Percentiles rank a stretch among this genome's conserved stretches.
Evolutionary conservation across 2,113 vertebrate genomes (phyloP).

Genomic region (Spea multiplicata): DNA sequence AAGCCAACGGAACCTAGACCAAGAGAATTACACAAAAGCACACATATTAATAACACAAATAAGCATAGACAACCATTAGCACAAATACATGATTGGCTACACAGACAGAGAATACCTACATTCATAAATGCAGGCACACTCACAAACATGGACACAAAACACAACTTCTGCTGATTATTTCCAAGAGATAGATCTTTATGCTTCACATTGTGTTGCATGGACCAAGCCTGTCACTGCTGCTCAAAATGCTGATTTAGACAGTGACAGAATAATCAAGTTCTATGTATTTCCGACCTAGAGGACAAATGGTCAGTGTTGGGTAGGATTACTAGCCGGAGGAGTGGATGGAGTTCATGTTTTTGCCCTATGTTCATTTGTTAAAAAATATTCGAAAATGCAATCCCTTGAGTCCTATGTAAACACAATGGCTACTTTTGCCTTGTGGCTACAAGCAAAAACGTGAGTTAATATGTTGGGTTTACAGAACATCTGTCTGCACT

Average conservation of each 20-base stretch:
- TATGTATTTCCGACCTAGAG: not conserved
- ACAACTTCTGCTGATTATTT: not conserved
- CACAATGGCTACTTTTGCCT: slow-evolving; percentile 1
- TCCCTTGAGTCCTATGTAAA: not conserved
- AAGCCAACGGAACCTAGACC: slow-evolving; percentile 23
- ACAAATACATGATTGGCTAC: not conserved
- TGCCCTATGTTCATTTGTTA: slow-evolving; percentile 8
- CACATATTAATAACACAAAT: slow-evolving; percentile 13
- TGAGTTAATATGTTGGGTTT: slow-evolving; percentile 7
- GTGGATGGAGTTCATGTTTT: not conserved
- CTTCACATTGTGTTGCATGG: slow-evolving; percentile 17
- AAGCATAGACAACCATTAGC: not conserved
- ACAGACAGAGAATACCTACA: slow-evolving; percentile 9
- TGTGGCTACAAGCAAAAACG: not conserved
- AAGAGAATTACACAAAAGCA: slow-evolving; percentile 36
- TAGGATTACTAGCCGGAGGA: slow-evolving; percentile 1
- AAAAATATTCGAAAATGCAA: not conserved
- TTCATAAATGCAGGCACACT: slow-evolving; percentile 8
- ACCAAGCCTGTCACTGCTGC: slow-evolving; percentile 20
- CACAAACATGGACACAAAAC: slow-evolving; percentile 11
- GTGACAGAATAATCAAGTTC: slow-evolving; percentile 10
- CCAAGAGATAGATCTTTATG: not conserved
- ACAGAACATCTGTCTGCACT: slow-evolving; percentile 11
- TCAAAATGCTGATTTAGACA: slow-evolving; percentile 8
- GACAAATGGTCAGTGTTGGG: slow-evolving; percentile 6